Evolutionary conservation across 2,888 invertebrate genomes (phyloP).

Genomic region (Orchesella flavescens): DNA sequence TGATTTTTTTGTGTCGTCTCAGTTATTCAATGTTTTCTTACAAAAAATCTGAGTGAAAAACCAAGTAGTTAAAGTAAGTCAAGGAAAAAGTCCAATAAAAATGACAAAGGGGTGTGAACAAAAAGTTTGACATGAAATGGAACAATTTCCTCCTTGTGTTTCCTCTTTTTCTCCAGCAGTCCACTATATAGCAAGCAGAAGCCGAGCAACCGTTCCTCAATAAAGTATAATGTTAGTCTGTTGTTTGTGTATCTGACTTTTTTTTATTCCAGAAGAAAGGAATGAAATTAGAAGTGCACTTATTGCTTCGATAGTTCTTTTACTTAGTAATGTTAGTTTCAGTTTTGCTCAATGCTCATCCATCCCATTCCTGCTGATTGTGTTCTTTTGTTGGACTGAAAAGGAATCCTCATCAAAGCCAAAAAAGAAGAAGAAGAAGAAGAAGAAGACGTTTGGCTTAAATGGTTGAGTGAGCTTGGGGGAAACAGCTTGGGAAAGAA

Average conservation of each 20-base stretch:
- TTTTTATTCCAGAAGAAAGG: neutral
- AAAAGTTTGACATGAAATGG: conserved; percentile 41
- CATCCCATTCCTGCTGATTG: neutral
- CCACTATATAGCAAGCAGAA: neutral
- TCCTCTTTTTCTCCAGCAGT: neutral
- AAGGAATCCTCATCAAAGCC: neutral
- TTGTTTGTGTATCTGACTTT: neutral
- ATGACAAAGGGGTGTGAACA: conserved; percentile 40
- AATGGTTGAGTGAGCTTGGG: conserved; percentile 38
- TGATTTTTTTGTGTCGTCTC: no score
- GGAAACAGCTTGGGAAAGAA: conserved; percentile 49
- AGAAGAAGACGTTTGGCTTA: conserved; percentile 35
- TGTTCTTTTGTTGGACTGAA: conserved; percentile 1
- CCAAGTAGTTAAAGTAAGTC: conserved; percentile 2
- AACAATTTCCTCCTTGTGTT: conserved; percentile 31
- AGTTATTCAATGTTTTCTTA: no score
- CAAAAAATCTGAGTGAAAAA: neutral
- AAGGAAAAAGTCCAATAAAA: conserved; percentile 34
- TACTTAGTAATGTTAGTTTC: conserved; percentile 14
- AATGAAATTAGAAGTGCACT: conserved; percentile 41
- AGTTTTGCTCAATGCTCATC: neutral
- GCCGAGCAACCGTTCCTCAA: neutral
- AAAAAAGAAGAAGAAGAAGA: neutral
- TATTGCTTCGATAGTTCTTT: conserved; percentile 28
- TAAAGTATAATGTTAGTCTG: neutral